Percentiles rank a stretch among this genome's conserved stretches.
These are phyloP conservation scores for Cephalopholis sonnerati DNA, from an alignment of 2,113 vertebrate genomes.

Conservation along the genomic window DNA sequence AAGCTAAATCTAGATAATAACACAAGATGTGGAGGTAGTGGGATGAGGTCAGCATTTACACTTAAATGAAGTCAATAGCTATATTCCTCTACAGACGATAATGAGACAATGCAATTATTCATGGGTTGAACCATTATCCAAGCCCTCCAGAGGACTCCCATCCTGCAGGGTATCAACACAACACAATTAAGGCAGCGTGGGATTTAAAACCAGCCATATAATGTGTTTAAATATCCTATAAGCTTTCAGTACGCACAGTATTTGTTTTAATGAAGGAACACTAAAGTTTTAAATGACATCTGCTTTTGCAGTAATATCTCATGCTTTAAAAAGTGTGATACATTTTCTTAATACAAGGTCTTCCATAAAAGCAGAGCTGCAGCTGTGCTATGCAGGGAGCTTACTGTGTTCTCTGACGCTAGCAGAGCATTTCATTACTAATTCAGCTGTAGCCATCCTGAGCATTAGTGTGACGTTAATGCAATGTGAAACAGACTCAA, in stretches of 20 bases:
- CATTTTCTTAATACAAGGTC: slow-evolving; percentile 57
- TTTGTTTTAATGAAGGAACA: slow-evolving; percentile 55
- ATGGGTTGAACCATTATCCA: slow-evolving; percentile 63
- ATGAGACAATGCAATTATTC: slow-evolving; percentile 73
- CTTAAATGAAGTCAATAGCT: slow-evolving; percentile 52
- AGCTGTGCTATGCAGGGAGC: slow-evolving; percentile 57
- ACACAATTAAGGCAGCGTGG: slow-evolving; percentile 67
- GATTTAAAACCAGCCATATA: slow-evolving; percentile 61
- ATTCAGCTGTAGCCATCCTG: slow-evolving; percentile 78
- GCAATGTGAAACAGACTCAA: slow-evolving; percentile 74
- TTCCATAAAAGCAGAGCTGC: slow-evolving; percentile 65
- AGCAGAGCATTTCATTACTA: slow-evolving; percentile 82
- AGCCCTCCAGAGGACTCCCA: slow-evolving; percentile 56
- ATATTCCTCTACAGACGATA: slow-evolving; percentile 50
- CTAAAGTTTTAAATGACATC: slow-evolving; percentile 49
- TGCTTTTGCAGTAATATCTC: slow-evolving; percentile 42
- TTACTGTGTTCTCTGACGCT: slow-evolving; percentile 60
- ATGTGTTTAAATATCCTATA: slow-evolving; percentile 59
- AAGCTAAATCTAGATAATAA: slow-evolving; percentile 41
- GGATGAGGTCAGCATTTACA: slow-evolving; percentile 42
- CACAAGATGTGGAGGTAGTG: slow-evolving; percentile 7
- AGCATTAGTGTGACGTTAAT: slow-evolving; percentile 80
- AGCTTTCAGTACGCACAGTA: slow-evolving; percentile 28
- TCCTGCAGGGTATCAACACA: slow-evolving; percentile 66
- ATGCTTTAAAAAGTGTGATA: slow-evolving; percentile 47